phyloP scores from a whole-genome alignment of 2,113 vertebrate genomes.

The Calyptomena viridis region DNA sequence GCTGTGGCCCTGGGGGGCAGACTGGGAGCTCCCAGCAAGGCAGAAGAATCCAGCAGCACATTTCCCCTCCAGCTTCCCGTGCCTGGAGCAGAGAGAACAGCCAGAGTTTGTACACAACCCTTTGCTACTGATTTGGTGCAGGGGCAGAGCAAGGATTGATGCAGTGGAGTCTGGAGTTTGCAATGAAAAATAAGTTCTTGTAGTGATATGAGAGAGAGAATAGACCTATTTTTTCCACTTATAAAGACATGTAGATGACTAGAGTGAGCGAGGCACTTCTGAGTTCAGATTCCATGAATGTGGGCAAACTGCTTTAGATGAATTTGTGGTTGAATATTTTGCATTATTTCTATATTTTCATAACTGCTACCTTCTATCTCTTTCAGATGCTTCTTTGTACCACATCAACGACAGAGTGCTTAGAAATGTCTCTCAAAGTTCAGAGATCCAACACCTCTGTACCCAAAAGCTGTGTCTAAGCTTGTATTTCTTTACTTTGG shows the following conservation, averaged over 20 bases:
- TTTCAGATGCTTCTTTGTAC: background rate
- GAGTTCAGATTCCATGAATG: background rate
- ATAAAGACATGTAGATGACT: rapidly evolving
- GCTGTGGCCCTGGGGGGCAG: slow-evolving; percentile 63
- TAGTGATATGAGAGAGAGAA: background rate
- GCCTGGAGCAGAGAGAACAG: slow-evolving; percentile 56
- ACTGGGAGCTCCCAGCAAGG: slow-evolving; percentile 80
- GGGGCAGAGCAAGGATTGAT: background rate
- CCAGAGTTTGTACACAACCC: rapidly evolving
- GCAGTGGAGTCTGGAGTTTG: background rate
- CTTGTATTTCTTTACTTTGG: background rate
- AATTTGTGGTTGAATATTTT: background rate
- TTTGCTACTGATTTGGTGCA: background rate
- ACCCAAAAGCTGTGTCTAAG: background rate
- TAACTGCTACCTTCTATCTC: background rate
- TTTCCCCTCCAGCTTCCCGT: slow-evolving; percentile 77
- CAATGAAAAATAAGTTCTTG: background rate
- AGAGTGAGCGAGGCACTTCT: background rate
- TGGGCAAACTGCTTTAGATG: background rate
- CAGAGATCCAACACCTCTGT: background rate
- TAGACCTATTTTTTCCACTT: rapidly evolving
- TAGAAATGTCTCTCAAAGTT: background rate
- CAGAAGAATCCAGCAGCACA: slow-evolving; percentile 90
- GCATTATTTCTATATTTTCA: background rate
- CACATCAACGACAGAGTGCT: background rate